Base-by-base conservation (phyloP, 2,888 invertebrate genomes). In the Linhomoeus sp. region DNA sequence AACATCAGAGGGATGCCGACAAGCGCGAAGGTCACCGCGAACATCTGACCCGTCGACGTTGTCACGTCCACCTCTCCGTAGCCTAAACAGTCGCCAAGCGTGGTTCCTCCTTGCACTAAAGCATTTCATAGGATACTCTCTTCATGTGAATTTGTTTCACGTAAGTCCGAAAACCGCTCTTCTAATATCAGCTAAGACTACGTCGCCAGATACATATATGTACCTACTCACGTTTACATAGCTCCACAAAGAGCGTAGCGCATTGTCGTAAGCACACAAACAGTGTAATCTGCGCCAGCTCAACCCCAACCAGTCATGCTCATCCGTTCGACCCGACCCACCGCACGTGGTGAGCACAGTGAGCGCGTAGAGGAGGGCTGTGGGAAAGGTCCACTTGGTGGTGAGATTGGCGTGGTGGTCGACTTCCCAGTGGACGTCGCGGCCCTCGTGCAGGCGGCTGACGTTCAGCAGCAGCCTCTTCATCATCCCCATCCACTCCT, bases 341-440 rank as follows among this genome's bases (percentile, higher is more conserved):
- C 63, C 62, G 50, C 63, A 63, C 53, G 63, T 62, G 19, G 63
- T 63, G 38, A 63, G 49, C n/a, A 63, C 63, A n/a, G 63, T 63
- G n/a, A 63, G 51, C 14, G 63, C 61, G 51, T 63, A 63, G 24
- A 63, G 55, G 9, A 62, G 49, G 9, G 61, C 57, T 2, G 63
- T 62, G 7, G 62, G 62, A 48, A 63, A 63, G 1, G 63, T 63
- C 63, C 63, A 63, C 44, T 59, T 61, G 45, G 60, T 12, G 37
- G 58, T 59, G 55, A 62, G 57, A 43, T 62, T 59, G 17, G 53
- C 52, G 25, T 62, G 48, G 43, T 54, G 53, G 41, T 58, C 57
- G 22, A 63, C 45, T 43, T 62, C 60, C 39, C 53, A 41, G 38
- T 58, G 48, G 24, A 62, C 61, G 1, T 58, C 58, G 23, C 59